These are phyloP conservation scores for Alectoris magna DNA, from an alignment of 2,797 vertebrate genomes.

Conservation along the genomic window DNA sequence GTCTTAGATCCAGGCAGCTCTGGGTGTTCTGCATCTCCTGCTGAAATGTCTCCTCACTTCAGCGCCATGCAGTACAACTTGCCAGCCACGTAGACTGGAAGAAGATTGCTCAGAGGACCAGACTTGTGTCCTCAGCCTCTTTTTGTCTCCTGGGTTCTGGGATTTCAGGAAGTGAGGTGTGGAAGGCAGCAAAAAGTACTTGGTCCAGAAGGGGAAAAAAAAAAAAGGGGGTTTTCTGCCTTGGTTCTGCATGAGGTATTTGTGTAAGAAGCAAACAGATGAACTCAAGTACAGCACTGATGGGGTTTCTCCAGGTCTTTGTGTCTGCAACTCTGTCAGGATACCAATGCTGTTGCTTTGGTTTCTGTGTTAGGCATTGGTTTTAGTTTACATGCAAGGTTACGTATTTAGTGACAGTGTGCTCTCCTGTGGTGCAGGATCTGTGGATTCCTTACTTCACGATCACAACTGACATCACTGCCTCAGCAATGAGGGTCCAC, in stretches of 20 bases:
- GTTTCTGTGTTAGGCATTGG: not conserved
- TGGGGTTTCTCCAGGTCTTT: not conserved
- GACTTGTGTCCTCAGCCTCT: not conserved
- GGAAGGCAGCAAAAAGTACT: not conserved
- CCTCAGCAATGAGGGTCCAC: conserved; percentile 92
- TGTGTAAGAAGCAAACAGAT: not conserved
- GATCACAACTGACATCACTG: conserved; percentile 94
- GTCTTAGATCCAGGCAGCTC: not conserved
- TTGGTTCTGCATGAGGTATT: not conserved
- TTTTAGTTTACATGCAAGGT: not conserved
- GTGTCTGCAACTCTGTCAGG: not conserved
- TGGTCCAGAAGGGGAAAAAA: not conserved
- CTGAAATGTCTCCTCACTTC: not conserved
- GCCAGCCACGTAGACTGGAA: not conserved
- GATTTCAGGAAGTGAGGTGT: not conserved
- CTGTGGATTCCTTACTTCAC: conserved; percentile 95
- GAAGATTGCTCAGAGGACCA: not conserved
- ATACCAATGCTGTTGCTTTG: not conserved
- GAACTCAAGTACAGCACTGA: not conserved
- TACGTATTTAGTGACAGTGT: not conserved
- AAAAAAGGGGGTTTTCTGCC: not conserved
- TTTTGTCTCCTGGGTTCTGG: not conserved
- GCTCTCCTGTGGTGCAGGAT: conserved; percentile 81
- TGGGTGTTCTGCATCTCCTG: not conserved
- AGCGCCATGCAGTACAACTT: not conserved